These are phyloP conservation scores for Catostomus latipinnis DNA, from an alignment of 2,797 vertebrate genomes.

Conservation along the genomic window DNA sequence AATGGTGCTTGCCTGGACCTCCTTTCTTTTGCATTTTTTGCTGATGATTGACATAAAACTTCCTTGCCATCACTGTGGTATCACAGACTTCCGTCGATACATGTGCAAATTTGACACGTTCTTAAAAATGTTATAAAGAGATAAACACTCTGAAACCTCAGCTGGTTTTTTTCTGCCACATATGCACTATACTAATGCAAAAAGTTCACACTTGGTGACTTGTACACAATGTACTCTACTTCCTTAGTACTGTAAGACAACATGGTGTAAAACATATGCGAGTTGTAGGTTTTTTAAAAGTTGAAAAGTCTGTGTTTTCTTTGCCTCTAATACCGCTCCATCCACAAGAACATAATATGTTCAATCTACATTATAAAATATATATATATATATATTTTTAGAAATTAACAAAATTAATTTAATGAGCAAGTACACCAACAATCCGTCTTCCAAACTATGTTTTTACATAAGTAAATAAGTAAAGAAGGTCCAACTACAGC, in stretches of 20 bases:
- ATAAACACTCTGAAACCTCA: not conserved
- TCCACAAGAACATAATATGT: too few species aligned
- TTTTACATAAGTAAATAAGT: too few species aligned
- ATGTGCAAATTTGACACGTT: not conserved
- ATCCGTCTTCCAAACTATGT: too few species aligned
- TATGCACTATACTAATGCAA: not conserved
- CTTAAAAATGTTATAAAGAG: not conserved
- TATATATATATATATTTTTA: too few species aligned
- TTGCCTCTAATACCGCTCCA: too few species aligned
- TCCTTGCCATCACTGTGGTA: constrained; percentile 16
- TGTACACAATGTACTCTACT: not conserved
- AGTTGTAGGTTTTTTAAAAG: too few species aligned
- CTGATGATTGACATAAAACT: constrained; percentile 50
- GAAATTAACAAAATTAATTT: too few species aligned
- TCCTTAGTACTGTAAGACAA: constrained; percentile 41
- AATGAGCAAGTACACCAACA: too few species aligned
- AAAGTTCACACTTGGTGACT: not conserved
- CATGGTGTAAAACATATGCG: not conserved
- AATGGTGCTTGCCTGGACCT: constrained; percentile 15
- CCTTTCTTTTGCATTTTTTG: constrained; percentile 60
- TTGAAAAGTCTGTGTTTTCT: too few species aligned
- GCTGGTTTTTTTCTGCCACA: not conserved
- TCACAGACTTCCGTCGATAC: not conserved
- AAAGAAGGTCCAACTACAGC: too few species aligned
- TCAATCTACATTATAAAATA: too few species aligned